Conservation (phyloP, 2,797 vertebrate species). For the Lagorchestes hirsutus region DNA sequence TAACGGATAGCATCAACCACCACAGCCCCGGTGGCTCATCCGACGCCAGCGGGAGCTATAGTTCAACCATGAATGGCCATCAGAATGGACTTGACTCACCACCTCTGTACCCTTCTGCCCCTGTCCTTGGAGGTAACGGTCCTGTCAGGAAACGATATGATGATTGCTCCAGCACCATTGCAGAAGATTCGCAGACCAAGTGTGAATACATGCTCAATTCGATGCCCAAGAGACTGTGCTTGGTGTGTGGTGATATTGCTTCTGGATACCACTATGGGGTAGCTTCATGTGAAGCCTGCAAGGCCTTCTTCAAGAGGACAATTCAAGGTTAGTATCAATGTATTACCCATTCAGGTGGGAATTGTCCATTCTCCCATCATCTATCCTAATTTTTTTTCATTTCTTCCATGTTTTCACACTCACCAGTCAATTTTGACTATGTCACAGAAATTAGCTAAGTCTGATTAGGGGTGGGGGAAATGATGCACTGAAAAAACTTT, state of each 20-base stretch:
- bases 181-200: slow-evolving; percentile 99
- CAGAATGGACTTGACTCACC: slow-evolving; percentile 99
- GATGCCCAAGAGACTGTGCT: slow-evolving; percentile 99
- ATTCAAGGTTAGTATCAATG: slow-evolving; percentile 95
- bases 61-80: slow-evolving; percentile 99
- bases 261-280: slow-evolving; percentile 99
- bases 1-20: slow-evolving; percentile 99
- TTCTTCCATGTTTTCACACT: background rate
- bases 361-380: background rate
- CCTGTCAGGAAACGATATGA: slow-evolving; percentile 97
- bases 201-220: slow-evolving; percentile 99
- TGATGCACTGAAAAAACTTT: background rate
- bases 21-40: slow-evolving; percentile 99
- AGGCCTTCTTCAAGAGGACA: slow-evolving; percentile 99
- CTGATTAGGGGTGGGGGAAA: background rate
- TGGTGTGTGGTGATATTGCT: slow-evolving; percentile 98
- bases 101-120: slow-evolving; percentile 95
- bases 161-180: slow-evolving; percentile 98
- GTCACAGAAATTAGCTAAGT: slow-evolving; percentile 19
- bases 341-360: background rate
- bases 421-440: background rate
- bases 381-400: background rate
- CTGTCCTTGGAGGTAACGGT: slow-evolving; percentile 93
- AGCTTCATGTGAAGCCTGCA: slow-evolving; percentile 99
- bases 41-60: slow-evolving; percentile 99